Evolutionary conservation across 2,797 vertebrate species (phyloP), one percentile per base, ranked within the genome.

Genomic region (Dicrostonyx torquatus): DNA sequence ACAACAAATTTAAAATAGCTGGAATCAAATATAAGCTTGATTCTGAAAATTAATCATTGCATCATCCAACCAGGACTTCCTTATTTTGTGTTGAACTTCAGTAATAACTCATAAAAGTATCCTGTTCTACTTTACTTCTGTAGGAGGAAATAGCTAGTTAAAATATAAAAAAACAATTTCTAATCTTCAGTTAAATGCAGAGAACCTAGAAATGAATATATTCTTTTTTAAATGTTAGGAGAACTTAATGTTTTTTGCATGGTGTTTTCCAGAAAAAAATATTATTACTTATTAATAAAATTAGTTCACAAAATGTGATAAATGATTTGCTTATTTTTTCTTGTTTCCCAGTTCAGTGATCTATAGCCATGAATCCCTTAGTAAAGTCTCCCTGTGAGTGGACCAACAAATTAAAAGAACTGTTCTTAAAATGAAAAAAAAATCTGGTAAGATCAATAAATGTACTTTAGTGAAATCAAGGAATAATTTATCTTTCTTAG

Each of bases 401-500:
- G 22, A 85, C 86, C 17, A 70, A 88, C 72, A 96, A 96, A 93
- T 95, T 96, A 94, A 94, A 95, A 91, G 26, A 92, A 17, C 4
- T 20, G 76, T 78, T 86, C 9, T 50, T 73, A 91, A 94, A 89
- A 77, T 64, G 7, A 17, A 76, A 94, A 88, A 92, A 91, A 93
- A 87, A 87, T 77, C 82, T 93, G 45, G 1, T 85, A 73, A 92
- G 55, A 95, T 96, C 95, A 95, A 96, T 96, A 96, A 85, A 76
- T n/a, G 55, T 79, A 43, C 70, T 91, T 91, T 76, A 88, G 80
- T 78, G 45, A 96, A 95, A 90, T 95, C 90, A 88, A 95, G 82
- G 93, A 95, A 94, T 94, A 90, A 89, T 94, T 93, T 92, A 60
- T 96, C 86, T 96, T 94, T 92, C 77, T 92, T 89, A 85, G 60